Evolutionary conservation across 2,888 invertebrate genomes (phyloP), one percentile per base, ranked within the genome.

Genomic region (Glyphotaelius pellucidus): DNA sequence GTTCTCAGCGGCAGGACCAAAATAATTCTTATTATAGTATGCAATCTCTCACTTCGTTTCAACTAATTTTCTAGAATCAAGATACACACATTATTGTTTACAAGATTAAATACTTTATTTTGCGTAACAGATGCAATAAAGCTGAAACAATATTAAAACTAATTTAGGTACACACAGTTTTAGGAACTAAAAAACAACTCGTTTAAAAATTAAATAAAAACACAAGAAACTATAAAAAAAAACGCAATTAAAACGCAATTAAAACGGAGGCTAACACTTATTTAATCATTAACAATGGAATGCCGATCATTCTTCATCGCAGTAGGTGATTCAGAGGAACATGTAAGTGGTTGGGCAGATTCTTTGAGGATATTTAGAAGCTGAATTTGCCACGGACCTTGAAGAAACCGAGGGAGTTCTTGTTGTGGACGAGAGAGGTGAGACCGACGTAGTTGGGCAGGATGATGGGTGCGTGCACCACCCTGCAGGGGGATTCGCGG

Each of bases 311-410:
- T 67, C 19, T 67, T 67, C n/a, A 9, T n/a, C 25, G n/a, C 67
- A n/a, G 67, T 67, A 67, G 67, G 67, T 67, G n/a, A 67, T 67
- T 67, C 67, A 9, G 67, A 19, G 67, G 7, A 52, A 25, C 25
- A 67, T 9, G 9, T 25, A 67, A 25, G 67, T 67, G 25, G 67
- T 67, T 25, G 19, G 67, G 67, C 67, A 25, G 67, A 67, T 67
- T 67, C 67, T 67, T 67, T 25, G 9, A 67, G 9, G 67, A 67
- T 67, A 67, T 93, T 96, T 97, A 98, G 95, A 98, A 98, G 95
- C 98, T 98, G 94, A 98, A 97, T 95, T 98, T 98, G 94, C 98
- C 98, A 94, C 98, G 96, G 93, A 98, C 98, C 95, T 98, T 98
- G 95, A 98, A 98, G 95, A 98, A 98, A 3, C 98, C 98, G 94